A percentile compares a stretch with the other conserved stretches of the same genome.
Conservation (phyloP, 2,113 vertebrate species). For the Mus spicilegus region DNA sequence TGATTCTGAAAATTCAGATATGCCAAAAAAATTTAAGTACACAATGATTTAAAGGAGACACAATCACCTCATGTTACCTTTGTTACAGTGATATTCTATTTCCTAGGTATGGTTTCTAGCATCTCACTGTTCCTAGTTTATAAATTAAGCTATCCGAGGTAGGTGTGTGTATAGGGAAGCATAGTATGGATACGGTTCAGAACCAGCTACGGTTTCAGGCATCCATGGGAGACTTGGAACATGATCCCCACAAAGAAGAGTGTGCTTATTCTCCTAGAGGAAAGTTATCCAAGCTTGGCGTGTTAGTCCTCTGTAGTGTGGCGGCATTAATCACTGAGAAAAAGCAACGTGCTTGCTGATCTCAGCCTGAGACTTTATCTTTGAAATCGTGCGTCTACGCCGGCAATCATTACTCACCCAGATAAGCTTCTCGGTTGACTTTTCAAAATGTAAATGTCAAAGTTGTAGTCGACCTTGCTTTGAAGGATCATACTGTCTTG, state of each 20-base stretch:
- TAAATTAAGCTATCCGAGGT: background rate
- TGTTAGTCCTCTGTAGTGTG: background rate
- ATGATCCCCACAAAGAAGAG: background rate
- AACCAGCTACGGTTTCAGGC: background rate
- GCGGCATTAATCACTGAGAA: background rate
- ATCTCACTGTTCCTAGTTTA: background rate
- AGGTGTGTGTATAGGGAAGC: background rate
- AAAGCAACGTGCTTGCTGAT: background rate
- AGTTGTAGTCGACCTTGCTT: conserved; percentile 52
- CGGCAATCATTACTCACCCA: conserved; percentile 3
- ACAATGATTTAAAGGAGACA: background rate
- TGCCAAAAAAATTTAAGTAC: background rate
- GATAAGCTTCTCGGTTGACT: background rate
- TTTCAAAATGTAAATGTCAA: conserved; percentile 55
- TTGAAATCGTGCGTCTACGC: background rate
- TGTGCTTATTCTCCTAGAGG: background rate
- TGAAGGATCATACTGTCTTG: conserved; percentile 32
- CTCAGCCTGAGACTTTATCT: background rate
- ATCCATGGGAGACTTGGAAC: background rate
- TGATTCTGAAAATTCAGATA: background rate
- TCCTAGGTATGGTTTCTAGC: background rate
- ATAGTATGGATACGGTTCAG: background rate
- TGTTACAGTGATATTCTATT: background rate
- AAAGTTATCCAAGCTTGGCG: background rate
- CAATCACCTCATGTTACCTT: background rate